A percentile compares a stretch with the other conserved stretches of the same genome.
Conservation (phyloP, 2,888 invertebrate species). For the Pollenia angustigena region DNA sequence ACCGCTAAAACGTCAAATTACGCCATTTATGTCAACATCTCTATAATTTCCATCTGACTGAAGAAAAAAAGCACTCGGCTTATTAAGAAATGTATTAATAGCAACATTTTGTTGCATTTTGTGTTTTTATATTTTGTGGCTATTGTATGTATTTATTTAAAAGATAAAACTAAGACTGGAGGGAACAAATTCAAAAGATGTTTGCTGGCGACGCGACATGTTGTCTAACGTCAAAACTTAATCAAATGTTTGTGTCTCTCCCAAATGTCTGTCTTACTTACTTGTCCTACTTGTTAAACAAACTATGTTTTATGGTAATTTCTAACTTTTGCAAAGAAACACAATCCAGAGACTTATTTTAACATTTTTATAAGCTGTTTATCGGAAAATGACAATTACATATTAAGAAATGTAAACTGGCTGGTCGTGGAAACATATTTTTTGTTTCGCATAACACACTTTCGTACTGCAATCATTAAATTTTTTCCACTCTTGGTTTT, state of each 20-base stretch:
- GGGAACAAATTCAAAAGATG: conserved; percentile 9
- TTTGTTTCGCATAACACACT: conserved; percentile 23
- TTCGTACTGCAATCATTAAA: background rate
- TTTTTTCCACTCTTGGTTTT: no score
- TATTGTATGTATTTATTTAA: background rate
- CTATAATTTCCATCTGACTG: conserved; percentile 10
- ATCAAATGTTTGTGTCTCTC: background rate
- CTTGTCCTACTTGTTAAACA: background rate
- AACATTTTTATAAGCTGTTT: conserved; percentile 55
- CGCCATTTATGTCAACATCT: conserved; percentile 53
- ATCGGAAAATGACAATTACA: conserved; percentile 57
- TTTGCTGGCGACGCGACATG: conserved; percentile 5
- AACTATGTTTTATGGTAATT: conserved; percentile 52
- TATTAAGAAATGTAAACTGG: conserved; percentile 48
- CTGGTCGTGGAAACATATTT: conserved; percentile 1
- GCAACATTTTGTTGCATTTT: conserved; percentile 17
- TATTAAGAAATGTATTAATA: conserved; percentile 26
- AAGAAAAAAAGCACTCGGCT: background rate
- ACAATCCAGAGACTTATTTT: conserved; percentile 22
- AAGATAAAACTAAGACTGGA: conserved; percentile 2
- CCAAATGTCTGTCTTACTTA: background rate
- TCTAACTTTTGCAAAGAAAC: conserved; percentile 5
- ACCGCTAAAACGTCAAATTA: conserved; percentile 50
- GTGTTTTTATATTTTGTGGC: conserved; percentile 4
- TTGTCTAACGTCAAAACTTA: conserved; percentile 16